Conservation (phyloP, 2,888 invertebrate species). For the Argyresthia goedartella region DNA sequence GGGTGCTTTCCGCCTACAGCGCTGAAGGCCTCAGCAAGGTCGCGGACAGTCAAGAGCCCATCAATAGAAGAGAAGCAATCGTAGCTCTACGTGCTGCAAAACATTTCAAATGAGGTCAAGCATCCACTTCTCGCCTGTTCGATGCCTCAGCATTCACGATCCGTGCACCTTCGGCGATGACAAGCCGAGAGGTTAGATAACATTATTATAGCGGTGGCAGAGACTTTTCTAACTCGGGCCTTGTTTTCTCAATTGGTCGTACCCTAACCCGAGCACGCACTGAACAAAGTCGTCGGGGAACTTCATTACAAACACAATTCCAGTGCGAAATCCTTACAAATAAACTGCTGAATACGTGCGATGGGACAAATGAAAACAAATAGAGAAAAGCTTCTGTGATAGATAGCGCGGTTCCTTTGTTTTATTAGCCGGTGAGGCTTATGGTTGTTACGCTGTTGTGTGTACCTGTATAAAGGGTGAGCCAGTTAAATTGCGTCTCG, state of each 20-base stretch:
- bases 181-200: too few species aligned
- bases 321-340: slow-evolving; percentile 13
- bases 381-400: slow-evolving; percentile 38
- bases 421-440: slow-evolving; percentile 27
- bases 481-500: too few species aligned
- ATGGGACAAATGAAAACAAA: slow-evolving; percentile 52
- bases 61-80: slow-evolving; percentile 1
- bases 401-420: slow-evolving; percentile 35
- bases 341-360: slow-evolving; percentile 41
- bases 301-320: slow-evolving; percentile 31
- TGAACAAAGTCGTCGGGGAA: slow-evolving; percentile 18
- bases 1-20: background rate
- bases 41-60: slow-evolving; percentile 1
- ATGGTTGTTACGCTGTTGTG: slow-evolving; percentile 17
- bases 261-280: too few species aligned
- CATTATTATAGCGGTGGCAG: too few species aligned
- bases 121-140: background rate
- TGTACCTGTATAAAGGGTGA: background rate
- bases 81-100: slow-evolving; percentile 3
- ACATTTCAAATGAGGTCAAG: slow-evolving; percentile 5
- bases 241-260: too few species aligned
- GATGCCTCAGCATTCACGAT: background rate
- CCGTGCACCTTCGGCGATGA: too few species aligned
- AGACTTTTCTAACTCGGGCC: too few species aligned
- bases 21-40: background rate